phyloP scores from a whole-genome alignment of 2,797 vertebrate species.

The Anabas testudineus region DNA sequence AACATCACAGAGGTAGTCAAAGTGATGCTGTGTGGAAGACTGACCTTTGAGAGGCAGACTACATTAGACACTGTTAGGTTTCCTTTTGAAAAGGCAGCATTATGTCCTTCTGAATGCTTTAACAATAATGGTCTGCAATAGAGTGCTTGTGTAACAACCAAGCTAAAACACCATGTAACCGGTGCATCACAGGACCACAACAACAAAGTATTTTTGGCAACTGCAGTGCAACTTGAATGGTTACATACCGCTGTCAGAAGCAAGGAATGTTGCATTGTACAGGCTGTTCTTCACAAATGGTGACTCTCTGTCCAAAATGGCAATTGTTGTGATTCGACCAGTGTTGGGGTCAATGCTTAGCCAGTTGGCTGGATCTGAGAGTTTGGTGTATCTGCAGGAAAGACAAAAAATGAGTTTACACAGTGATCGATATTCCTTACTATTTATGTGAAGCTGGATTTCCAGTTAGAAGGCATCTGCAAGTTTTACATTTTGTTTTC shows the following conservation, averaged over 20 bases:
- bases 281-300: slow-evolving; percentile 94
- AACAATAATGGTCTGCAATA: slow-evolving; percentile 41
- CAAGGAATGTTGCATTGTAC: slow-evolving; percentile 97
- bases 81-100: slow-evolving; percentile 49
- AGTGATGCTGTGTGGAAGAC: slow-evolving; percentile 41
- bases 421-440: slow-evolving; percentile 10
- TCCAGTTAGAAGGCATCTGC: slow-evolving; percentile 10
- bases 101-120: slow-evolving; percentile 48
- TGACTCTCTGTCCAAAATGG: slow-evolving; percentile 94
- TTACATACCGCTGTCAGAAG: slow-evolving; percentile 92
- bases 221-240: slow-evolving; percentile 21
- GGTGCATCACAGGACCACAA: slow-evolving; percentile 37
- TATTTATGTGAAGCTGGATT: not conserved
- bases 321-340: slow-evolving; percentile 92
- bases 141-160: slow-evolving; percentile 47
- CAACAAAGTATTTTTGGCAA: slow-evolving; percentile 44
- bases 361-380: slow-evolving; percentile 96
- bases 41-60: slow-evolving; percentile 61
- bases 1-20: slow-evolving; percentile 50
- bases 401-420: slow-evolving; percentile 28
- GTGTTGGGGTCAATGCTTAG: slow-evolving; percentile 91
- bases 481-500: slow-evolving; percentile 20
- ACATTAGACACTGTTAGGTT: slow-evolving; percentile 33
- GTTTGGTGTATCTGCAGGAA: slow-evolving; percentile 91
- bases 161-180: slow-evolving; percentile 53